Base-by-base conservation (phyloP, 2,113 vertebrate genomes). In the cattle (Bos taurus) region DNA sequence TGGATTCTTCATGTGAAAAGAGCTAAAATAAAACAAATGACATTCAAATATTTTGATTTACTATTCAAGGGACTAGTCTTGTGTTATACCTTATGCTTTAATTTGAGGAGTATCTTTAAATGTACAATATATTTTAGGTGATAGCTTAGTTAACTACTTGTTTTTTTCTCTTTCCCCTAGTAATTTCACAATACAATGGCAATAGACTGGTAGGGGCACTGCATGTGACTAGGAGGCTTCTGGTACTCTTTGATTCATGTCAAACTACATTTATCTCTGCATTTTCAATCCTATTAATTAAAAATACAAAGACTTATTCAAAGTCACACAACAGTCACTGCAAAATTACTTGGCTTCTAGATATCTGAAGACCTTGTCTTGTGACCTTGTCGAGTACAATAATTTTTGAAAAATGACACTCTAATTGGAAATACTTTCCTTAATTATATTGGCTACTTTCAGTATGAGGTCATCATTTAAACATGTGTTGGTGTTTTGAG, bases 401-500 rank as follows among this genome's bases (percentile, higher is more conserved):
- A 16, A 80, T 84, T 96, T 94, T 97, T 96, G 85, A 97, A 97
- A 94, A 98, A 71, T 91, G 54, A n/a, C 36, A 71, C 81, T 93
- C 59, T 62, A 83, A 28, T 67, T 1, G 43, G 56, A 97, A 97
- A 94, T 85, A 57, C 56, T 96, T 96, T 85, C 88, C 88, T 88
- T 95, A 94, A 92, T 96, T 96, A 78, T 46, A 60, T 60, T 90
- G 71, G 33, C 26, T 90, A 50, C 78, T 97, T 57, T 50, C 50
- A 96, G 43, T 56, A 94, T 97, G 96, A 97, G 13, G 33, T 97
- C 93, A 97, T 96, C 67, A 54, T 90, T 88, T 94, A 84, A 96
- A 78, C 46, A 16, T 40, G 57, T 59, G 36, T 78, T 94, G 3
- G 25, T 26, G 46, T 81, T 94, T 60, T 57, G 71, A 93, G 7